phyloP scores from a whole-genome alignment of 2,113 vertebrate genomes.

The Antennarius striatus region DNA sequence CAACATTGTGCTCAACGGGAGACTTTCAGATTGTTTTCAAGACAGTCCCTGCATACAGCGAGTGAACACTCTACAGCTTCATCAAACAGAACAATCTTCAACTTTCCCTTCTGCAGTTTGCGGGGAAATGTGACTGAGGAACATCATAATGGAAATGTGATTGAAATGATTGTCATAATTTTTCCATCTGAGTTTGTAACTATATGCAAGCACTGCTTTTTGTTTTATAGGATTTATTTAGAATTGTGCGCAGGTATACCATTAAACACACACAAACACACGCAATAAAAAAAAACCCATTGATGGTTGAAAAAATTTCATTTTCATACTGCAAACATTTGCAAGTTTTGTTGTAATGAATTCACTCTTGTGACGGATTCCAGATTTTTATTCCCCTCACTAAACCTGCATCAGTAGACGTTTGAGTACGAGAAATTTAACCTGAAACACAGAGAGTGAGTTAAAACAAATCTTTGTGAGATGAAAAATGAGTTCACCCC shows the following conservation, averaged over 20 bases:
- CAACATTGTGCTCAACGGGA: constrained; percentile 85
- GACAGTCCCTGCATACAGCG: constrained; percentile 84
- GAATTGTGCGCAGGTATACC: constrained; percentile 66
- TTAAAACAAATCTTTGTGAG: constrained; percentile 65
- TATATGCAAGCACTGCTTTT: constrained; percentile 63
- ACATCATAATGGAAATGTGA: constrained; percentile 77
- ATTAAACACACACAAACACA: constrained; percentile 28
- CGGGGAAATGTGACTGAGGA: constrained; percentile 77
- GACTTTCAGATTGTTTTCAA: constrained; percentile 85
- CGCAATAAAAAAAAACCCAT: too few species aligned
- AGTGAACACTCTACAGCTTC: constrained; percentile 85
- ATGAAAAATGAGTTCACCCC: constrained; percentile 64
- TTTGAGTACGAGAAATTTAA: constrained; percentile 59
- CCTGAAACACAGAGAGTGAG: constrained; percentile 50
- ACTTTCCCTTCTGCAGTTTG: constrained; percentile 80
- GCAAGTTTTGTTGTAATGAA: constrained; percentile 74
- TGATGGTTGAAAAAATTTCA: constrained; percentile 69
- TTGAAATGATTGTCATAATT: constrained; percentile 83
- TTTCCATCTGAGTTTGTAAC: constrained; percentile 71
- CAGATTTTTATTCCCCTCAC: constrained; percentile 51
- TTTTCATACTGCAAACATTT: constrained; percentile 69
- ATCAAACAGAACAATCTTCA: constrained; percentile 85
- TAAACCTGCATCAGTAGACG: constrained; percentile 58
- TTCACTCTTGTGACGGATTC: constrained; percentile 63
- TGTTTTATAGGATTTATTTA: constrained; percentile 71